Base-by-base conservation (phyloP, 2,888 invertebrate species). In the Empis livida region DNA sequence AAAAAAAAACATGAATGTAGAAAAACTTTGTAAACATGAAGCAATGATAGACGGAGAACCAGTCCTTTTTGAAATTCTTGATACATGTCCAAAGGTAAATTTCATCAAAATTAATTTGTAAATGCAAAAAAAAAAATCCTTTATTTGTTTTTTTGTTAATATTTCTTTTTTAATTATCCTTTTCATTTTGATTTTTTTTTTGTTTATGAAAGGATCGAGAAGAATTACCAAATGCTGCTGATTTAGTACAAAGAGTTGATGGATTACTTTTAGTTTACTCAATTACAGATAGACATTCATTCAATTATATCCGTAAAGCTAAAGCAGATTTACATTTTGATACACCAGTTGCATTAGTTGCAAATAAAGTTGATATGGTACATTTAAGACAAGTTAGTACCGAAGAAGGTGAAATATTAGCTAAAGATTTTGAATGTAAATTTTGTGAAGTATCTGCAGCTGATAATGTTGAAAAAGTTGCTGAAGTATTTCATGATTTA, bases 351-450 rank as follows among this genome's bases (percentile, higher is more conserved):
- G 80, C 85, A n/a, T 73, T 92, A n/a, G 84, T 90, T 30, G 91
- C 84, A 38, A 92, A 92, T 62, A 92, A 92, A 70, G 84, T 83
- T 17, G 92, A 92, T 61, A 86, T 92, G 87, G 84, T 90, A 52
- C 91, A 92, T 67, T 71, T 92, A 55, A 74, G 91, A 57, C 88
- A 90, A 76, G 88, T 92, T 46, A 87, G 84, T 61, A 77, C 78
- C 5, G 91, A 91, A 59, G 91, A 92, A 70, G 92, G 90, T 31
- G 88, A 89, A 64, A 87, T 85, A 56, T 71, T 92, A 44, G 90
- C 90, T 10, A 85, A 89, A 64, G 88, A 90, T 64, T 84, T 86
- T 61, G 90, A 91, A 61, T 90, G 90, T 67, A 82, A 80, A 61
- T 92, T 91, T 68, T 80, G 82, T 37, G 91, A 92, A 69, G 84